Percentiles rank a stretch among this genome's conserved stretches.
Evolutionary conservation across 2,888 invertebrate genomes (phyloP).

Genomic region (Anoncus sp.): DNA sequence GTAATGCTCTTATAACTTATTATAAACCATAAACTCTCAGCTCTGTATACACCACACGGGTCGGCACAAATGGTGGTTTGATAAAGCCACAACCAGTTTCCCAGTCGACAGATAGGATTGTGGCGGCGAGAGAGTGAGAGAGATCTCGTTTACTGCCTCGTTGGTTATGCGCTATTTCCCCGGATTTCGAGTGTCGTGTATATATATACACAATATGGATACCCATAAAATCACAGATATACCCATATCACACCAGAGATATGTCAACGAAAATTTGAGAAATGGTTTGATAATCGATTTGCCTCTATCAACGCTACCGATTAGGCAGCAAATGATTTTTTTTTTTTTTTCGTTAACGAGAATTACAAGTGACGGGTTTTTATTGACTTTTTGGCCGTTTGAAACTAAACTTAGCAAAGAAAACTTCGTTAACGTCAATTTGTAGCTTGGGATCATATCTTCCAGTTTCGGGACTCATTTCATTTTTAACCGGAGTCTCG

Average conservation of each 20-base stretch:
- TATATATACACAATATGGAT: neutral
- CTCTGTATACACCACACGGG: constrained; percentile 8
- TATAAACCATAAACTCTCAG: constrained; percentile 32
- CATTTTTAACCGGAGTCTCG: no score
- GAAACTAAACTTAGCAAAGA: no score
- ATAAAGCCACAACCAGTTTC: constrained; percentile 59
- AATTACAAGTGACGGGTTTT: no score
- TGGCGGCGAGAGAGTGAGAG: constrained; percentile 19
- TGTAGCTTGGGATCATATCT: no score
- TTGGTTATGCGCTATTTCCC: constrained; percentile 50
- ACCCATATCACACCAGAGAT: constrained; percentile 21
- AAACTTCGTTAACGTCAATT: no score
- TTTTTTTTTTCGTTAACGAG: constrained; percentile 19
- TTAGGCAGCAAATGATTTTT: constrained; percentile 5
- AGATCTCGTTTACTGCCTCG: constrained; percentile 56
- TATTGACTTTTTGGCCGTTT: no score
- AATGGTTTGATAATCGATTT: constrained; percentile 51
- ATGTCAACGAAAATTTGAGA: constrained; percentile 44
- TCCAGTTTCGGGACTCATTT: no score
- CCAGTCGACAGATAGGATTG: constrained; percentile 38
- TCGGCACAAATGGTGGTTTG: constrained; percentile 40
- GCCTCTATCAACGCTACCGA: constrained; percentile 29
- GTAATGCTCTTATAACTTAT: constrained; percentile 29
- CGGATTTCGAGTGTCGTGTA: constrained; percentile 38
- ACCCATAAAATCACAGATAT: constrained; percentile 9